Conservation (phyloP, 1,140 invertebrate genomes). For the Idris sp. region DNA sequence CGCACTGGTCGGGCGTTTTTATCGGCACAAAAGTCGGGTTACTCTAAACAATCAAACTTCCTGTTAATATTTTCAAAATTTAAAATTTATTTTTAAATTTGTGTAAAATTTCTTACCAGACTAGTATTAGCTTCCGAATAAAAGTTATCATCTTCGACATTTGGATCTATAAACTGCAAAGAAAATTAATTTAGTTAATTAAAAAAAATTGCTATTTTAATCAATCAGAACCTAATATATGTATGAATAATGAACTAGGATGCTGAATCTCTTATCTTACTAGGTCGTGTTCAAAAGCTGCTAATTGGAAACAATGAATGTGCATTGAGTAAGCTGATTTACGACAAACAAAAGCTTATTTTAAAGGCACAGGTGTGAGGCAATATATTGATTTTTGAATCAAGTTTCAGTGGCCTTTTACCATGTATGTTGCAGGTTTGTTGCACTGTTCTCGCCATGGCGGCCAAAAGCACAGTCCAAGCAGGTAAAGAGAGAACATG, state of each 20-base stretch:
- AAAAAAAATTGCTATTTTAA: no score
- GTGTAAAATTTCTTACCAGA: conserved; percentile 78
- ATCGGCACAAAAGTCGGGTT: conserved; percentile 91
- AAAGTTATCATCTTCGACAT: conserved; percentile 84
- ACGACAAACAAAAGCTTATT: conserved; percentile 17
- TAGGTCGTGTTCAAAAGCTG: conserved; percentile 25
- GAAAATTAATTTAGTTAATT: no score
- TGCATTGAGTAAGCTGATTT: conserved; percentile 24
- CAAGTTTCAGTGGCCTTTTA: conserved; percentile 64
- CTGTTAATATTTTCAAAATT: no score
- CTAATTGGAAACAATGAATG: conserved; percentile 23
- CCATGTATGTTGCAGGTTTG: conserved; percentile 83
- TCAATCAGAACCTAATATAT: no score
- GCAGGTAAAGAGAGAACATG: conserved; percentile 90
- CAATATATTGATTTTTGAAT: conserved; percentile 21
- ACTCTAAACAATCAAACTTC: conserved; percentile 82
- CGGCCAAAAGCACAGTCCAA: conserved; percentile 89
- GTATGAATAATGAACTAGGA: conserved; percentile 1
- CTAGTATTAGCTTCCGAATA: conserved; percentile 81
- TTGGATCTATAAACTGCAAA: conserved; percentile 83
- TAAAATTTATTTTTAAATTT: no score
- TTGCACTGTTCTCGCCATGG: conserved; percentile 89
- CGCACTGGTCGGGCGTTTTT: conserved; percentile 83
- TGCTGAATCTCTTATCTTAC: conserved; percentile 31
- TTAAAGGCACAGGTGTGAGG: neutral